Percentiles rank a stretch among this genome's conserved stretches.
Evolutionary conservation across 2,797 vertebrate species (phyloP).

Genomic region (Lateolabrax maculatus): DNA sequence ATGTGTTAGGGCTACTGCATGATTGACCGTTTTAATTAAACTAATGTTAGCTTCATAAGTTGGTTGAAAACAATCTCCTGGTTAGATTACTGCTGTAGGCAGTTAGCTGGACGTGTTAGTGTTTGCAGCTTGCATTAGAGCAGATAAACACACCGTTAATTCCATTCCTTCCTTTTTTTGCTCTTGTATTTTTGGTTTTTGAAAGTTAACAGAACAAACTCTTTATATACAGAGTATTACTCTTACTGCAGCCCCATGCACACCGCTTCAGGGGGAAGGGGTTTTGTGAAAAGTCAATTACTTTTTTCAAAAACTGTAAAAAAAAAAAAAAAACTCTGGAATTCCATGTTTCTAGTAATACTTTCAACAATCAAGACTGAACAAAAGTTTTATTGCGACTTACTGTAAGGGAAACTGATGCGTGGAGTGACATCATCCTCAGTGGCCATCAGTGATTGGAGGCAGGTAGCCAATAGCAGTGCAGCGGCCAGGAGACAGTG

Average conservation of each 20-base stretch:
- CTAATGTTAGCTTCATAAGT: background rate
- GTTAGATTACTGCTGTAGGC: background rate
- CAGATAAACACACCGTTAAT: background rate
- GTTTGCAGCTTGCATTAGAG: background rate
- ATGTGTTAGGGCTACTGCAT: too few relatives aligned
- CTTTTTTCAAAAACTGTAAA: background rate
- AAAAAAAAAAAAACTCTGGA: background rate
- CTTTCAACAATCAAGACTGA: background rate
- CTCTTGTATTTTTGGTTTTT: background rate
- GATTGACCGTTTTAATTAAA: too few relatives aligned
- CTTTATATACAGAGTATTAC: background rate
- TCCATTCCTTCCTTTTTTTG: background rate
- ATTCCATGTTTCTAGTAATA: background rate
- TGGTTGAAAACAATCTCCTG: background rate
- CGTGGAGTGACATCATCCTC: constrained; percentile 86
- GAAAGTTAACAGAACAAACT: background rate
- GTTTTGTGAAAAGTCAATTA: background rate
- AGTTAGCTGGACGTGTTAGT: background rate
- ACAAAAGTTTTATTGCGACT: constrained; percentile 68
- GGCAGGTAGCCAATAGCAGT: constrained; percentile 66
- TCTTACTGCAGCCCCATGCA: background rate
- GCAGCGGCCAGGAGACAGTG: constrained; percentile 67
- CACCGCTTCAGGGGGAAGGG: background rate
- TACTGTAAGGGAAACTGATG: constrained; percentile 91
- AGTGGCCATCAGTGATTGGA: constrained; percentile 59